Evolutionary conservation across 2,797 vertebrate species (phyloP).

Genomic region (Paramormyrops hopkinsi): DNA sequence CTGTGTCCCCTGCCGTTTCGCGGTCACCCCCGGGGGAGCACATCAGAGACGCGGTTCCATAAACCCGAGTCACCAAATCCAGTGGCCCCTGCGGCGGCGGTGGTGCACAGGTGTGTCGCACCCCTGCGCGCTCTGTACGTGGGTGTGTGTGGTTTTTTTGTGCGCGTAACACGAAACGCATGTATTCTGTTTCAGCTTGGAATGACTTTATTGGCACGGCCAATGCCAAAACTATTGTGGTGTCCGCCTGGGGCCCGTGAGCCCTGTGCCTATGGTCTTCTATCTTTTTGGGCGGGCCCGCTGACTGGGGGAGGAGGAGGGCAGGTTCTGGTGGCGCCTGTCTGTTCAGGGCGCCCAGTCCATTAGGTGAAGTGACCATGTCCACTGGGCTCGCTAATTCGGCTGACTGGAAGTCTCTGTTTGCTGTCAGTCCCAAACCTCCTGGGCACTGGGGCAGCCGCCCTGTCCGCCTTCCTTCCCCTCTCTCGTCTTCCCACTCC

Average conservation of each 20-base stretch:
- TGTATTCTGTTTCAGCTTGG: background rate
- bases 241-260: background rate
- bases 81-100: background rate
- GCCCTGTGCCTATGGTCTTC: background rate
- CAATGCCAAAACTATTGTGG: background rate
- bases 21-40: background rate
- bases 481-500: background rate
- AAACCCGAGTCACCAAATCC: background rate
- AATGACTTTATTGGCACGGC: background rate
- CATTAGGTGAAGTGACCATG: background rate
- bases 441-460: background rate
- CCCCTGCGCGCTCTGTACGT: background rate
- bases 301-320: background rate
- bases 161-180: background rate
- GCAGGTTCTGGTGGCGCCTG: background rate
- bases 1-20: background rate
- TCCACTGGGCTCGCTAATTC: background rate
- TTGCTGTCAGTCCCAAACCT: background rate
- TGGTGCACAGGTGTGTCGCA: background rate
- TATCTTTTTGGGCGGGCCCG: background rate
- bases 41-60: background rate
- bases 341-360: background rate
- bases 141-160: background rate
- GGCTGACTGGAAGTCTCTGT: background rate
- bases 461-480: background rate